A percentile compares a stretch with the other conserved stretches of the same genome.
Evolutionary conservation across 2,113 vertebrate genomes (phyloP).

Genomic region (Octodon degus): DNA sequence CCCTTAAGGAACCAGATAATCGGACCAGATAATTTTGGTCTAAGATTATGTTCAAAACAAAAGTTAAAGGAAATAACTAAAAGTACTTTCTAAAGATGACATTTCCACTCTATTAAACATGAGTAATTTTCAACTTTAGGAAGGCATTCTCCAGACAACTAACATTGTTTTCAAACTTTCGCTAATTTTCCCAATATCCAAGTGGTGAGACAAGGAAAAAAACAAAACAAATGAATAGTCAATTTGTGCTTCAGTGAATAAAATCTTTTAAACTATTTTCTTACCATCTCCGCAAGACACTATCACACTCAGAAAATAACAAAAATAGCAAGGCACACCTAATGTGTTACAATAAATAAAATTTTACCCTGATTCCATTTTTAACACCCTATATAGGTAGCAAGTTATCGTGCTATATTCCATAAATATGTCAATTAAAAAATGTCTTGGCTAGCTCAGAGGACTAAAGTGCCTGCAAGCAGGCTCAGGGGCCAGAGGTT

Average conservation of each 20-base stretch:
- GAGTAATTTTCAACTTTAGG: slow-evolving; percentile 15
- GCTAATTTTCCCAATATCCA: slow-evolving; percentile 36
- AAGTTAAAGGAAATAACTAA: slow-evolving; percentile 33
- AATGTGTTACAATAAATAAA: neutral
- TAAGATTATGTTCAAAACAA: slow-evolving; percentile 57
- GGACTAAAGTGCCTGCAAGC: too few species aligned
- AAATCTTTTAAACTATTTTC: slow-evolving; percentile 10
- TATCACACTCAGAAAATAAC: neutral
- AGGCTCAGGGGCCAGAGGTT: too few species aligned
- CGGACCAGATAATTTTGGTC: slow-evolving; percentile 57
- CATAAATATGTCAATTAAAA: neutral
- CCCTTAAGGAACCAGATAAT: slow-evolving; percentile 89
- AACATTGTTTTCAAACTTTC: neutral
- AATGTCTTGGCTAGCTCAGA: neutral
- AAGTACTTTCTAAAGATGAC: neutral
- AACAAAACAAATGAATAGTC: neutral
- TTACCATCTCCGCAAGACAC: slow-evolving; percentile 9
- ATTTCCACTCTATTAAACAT: slow-evolving; percentile 42
- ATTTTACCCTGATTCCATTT: neutral
- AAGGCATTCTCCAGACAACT: slow-evolving; percentile 57
- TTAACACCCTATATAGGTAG: neutral
- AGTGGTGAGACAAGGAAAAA: neutral
- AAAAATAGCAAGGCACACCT: slow-evolving; percentile 1
- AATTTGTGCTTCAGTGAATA: slow-evolving; percentile 31
- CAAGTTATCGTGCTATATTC: neutral